Base-by-base conservation (phyloP, 2,113 vertebrate genomes). In the Oxyruncus cristatus region DNA sequence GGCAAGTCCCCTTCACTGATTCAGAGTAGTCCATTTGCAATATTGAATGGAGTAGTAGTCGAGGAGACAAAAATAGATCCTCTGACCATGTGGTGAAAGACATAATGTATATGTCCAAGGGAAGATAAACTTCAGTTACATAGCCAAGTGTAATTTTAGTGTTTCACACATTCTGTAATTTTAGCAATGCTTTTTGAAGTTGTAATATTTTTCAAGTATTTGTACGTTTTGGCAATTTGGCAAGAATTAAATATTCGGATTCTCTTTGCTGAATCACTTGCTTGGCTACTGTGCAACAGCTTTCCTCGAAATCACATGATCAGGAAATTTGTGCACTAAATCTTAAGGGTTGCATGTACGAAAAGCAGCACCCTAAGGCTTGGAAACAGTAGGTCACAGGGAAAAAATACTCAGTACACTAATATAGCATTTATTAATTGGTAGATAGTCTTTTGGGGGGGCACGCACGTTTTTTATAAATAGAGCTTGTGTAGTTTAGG, bases 241-340 rank as follows among this genome's bases (percentile, higher is more conserved):
- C 81, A 77, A 55, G 85, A 94, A 62, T 68, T 68, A 88, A 65
- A 68, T 56, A 71, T 89, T 84, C 59, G 47, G 61, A 84, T 94
- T 50, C 56, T 85, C 70, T 78, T 71, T 92, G 76, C 77, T 95
- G 93, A 88, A 91, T 95, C 87, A 81, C 56, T 94, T 86, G 56
- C 65, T 93, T 93, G 93, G 73, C 93, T 91, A 28, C 73, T 2
- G 21, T 71, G 91, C 89, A 89, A 33, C 58, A 55, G 33, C 58
- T 86, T 92, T 83, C 67, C 53, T 90, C 13, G 52, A 77, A n/a
- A 78, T 93, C 74, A 89, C 56, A 6, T 28, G 39, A 19, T 72
- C 33, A 52, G 66, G 66, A 94, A 89, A 68, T 56, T 26, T 62
- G 21, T 78, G 44, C 28, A 27, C 44, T 42, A 24, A 65, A 47